Evolutionary conservation across 2,888 invertebrate genomes (phyloP), one percentile per base, ranked within the genome.

Genomic region (Cantharis rufa): DNA sequence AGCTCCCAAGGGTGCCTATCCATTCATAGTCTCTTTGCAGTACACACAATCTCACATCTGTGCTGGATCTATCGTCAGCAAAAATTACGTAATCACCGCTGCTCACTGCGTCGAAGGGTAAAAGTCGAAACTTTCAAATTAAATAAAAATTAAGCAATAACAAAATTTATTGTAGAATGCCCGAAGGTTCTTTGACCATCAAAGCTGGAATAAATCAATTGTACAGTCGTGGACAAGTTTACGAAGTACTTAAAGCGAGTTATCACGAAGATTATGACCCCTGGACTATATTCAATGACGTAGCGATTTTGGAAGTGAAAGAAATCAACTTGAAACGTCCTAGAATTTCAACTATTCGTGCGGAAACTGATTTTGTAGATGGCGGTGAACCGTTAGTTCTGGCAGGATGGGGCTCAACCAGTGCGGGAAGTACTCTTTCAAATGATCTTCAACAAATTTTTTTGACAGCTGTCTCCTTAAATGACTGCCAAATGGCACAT

Each of bases 371-470:
- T 3, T 84, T 84, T 0, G 74, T 77, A 0, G 81, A 89, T 70
- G 88, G 88, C 10, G 86, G 81, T 0, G 86, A 79, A 1, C 21
- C 15, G 10, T 5, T 27, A 10, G 87, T 86, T 13, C 87, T 90
- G 3, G 89, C 88, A 11, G 81, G 81, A 13, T 82, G 81, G 81
- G 82, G 81, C 5, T 85, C 88, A 68, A 83, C 87, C 16, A 88
- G 16, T 16, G 1, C 2, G 82, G 91, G 91, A 16, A 92, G 91
- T 24, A 82, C 88, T 0, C 91, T 92, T 0, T 1, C 16, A 16
- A 88, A 89, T 71, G 86, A 89, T 11, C 87, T 92, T 5, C 91
- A 92, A 81, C 89, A 89, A 83, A 90, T 92, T 72, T 86, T 89
- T 76, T 82, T 90, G 73, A 87, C 85, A 0, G 87, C 90, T 0